Percentiles rank a stretch among this genome's conserved stretches.
Conservation (phyloP, 2,888 invertebrate genomes). For the Byasa hedistus region DNA sequence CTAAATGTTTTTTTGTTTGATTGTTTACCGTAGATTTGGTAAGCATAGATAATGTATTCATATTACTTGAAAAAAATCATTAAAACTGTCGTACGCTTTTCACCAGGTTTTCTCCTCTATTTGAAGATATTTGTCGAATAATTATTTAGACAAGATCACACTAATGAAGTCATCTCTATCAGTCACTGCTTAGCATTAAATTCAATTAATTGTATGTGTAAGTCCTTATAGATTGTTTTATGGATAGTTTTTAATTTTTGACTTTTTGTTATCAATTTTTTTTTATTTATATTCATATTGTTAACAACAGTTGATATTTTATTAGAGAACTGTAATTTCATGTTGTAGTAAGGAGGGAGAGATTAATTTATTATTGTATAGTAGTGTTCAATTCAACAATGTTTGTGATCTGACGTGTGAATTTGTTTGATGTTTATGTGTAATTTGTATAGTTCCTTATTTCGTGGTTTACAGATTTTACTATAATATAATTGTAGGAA, state of each 20-base stretch:
- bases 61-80: constrained; percentile 53
- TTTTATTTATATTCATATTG: constrained; percentile 59
- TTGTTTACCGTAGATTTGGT: constrained; percentile 56
- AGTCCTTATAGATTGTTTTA: constrained; percentile 56
- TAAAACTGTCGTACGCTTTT: constrained; percentile 41
- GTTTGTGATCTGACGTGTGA: constrained; percentile 77
- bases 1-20: constrained; percentile 47
- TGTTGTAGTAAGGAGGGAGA: constrained; percentile 48
- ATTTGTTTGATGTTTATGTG: constrained; percentile 67
- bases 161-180: constrained; percentile 53
- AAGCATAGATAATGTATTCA: constrained; percentile 57
- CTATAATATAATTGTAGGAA: constrained; percentile 38
- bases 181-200: constrained; percentile 44
- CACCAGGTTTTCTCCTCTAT: constrained; percentile 46
- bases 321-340: constrained; percentile 61
- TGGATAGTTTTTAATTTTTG: constrained; percentile 62
- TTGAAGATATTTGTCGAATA: constrained; percentile 55
- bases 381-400: constrained; percentile 71
- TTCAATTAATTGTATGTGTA: constrained; percentile 52
- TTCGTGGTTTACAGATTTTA: constrained; percentile 67
- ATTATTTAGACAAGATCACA: constrained; percentile 50
- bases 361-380: constrained; percentile 76
- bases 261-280: constrained; percentile 67
- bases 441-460: constrained; percentile 78
- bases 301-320: constrained; percentile 76